Percentiles rank a stretch among this genome's conserved stretches.
These are phyloP conservation scores for Pachyseris speciosa DNA, from an alignment of 64 coral and sea anemone species.

Conservation along the genomic window DNA sequence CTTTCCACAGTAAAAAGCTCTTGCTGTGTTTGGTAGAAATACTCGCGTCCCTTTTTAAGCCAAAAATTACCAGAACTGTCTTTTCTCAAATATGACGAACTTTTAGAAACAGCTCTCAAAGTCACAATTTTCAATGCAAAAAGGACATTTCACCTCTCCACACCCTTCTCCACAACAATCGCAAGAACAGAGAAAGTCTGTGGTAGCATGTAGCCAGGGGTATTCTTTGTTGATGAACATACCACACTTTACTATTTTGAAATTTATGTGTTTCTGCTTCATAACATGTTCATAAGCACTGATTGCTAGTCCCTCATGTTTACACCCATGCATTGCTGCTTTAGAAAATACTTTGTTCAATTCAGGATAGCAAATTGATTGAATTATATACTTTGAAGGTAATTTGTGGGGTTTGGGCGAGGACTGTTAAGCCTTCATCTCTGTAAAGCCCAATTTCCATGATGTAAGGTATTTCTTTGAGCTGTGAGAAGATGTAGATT, in stretches of 20 bases:
- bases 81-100: constrained; percentile 22
- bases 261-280: constrained; percentile 46
- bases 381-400: neutral
- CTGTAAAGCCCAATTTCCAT: no score
- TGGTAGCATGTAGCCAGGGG: constrained; percentile 58
- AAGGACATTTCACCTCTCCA: constrained; percentile 37
- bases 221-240: constrained; percentile 30
- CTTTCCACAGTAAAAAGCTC: neutral
- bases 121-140: neutral
- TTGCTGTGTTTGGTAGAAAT: constrained; percentile 34
- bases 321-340: constrained; percentile 9
- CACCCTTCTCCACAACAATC: constrained; percentile 58
- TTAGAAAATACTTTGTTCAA: constrained; percentile 13
- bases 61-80: neutral
- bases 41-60: constrained; percentile 10
- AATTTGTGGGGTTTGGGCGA: no score
- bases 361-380: constrained; percentile 13
- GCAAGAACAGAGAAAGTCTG: constrained; percentile 44
- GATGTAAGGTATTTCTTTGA: no score
- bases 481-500: no score
- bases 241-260: constrained; percentile 39
- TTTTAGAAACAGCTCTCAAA: constrained; percentile 38
- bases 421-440: no score
- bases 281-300: constrained; percentile 38
- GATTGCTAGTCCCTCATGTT: constrained; percentile 46